These are phyloP conservation scores for Penaeus monodon DNA, from an alignment of 2,888 invertebrate genomes.

Conservation along the genomic window DNA sequence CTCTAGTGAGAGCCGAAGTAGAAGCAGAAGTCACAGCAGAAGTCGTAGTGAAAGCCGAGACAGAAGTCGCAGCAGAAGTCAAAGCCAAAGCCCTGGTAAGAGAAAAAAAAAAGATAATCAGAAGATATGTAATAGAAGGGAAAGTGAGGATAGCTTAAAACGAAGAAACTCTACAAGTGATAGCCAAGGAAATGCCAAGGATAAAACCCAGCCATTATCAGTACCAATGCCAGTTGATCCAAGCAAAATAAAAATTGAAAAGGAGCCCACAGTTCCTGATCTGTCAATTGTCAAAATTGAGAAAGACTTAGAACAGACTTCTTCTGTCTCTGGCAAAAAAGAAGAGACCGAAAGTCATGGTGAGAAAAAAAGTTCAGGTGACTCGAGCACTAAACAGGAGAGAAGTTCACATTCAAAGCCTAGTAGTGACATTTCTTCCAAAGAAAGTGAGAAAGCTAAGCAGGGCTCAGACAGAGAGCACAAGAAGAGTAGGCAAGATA, in stretches of 20 bases:
- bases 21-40: slow-evolving; percentile 2
- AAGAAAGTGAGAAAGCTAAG: not conserved
- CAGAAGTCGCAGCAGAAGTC: slow-evolving; percentile 16
- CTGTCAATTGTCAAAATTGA: slow-evolving; percentile 46
- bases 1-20: slow-evolving; percentile 19
- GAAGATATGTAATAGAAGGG: not conserved
- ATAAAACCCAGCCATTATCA: slow-evolving; percentile 21
- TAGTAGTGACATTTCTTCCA: not conserved
- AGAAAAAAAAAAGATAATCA: not conserved
- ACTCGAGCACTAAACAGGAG: not conserved
- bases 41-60: slow-evolving; percentile 6
- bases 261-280: slow-evolving; percentile 24
- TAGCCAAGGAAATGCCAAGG: not conserved
- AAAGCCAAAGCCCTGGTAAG: slow-evolving; percentile 14
- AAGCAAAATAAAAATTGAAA: slow-evolving; percentile 41
- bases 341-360: not conserved
- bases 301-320: slow-evolving; percentile 12
- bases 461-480: slow-evolving; percentile 13
- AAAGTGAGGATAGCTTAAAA: not conserved
- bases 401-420: not conserved
- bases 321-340: not conserved
- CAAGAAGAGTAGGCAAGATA: slow-evolving; percentile 1
- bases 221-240: slow-evolving; percentile 48
- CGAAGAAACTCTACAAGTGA: no score
- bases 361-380: not conserved